Conservation (phyloP, 2,113 vertebrate species). For the Catharus fuscescens region DNA sequence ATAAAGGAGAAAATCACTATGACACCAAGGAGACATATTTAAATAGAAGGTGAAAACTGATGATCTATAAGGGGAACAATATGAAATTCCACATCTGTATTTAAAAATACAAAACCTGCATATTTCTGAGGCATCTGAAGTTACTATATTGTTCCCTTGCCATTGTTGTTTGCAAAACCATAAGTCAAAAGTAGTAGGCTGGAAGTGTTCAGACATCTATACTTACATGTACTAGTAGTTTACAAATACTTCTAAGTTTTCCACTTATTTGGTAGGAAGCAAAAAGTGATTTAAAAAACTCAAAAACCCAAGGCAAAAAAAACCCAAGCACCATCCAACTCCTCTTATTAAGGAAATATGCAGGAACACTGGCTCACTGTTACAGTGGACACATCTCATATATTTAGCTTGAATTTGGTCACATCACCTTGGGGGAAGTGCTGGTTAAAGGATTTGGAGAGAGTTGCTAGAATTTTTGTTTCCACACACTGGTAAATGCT, state of each 20-base stretch:
- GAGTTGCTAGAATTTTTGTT: neutral
- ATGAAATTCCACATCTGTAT: neutral
- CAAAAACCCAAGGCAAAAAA: neutral
- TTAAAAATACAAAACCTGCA: neutral
- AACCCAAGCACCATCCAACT: accelerated
- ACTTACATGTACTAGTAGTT: neutral
- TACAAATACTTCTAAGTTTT: neutral
- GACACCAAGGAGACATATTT: neutral
- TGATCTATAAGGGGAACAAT: neutral
- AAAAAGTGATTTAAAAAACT: neutral
- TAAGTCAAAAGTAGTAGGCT: neutral
- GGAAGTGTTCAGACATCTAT: neutral
- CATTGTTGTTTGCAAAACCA: neutral
- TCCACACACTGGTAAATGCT: neutral
- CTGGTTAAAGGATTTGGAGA: neutral
- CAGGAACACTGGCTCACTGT: neutral
- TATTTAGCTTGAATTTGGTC: neutral
- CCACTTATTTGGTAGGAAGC: neutral
- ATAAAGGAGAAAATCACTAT: neutral
- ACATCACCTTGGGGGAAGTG: neutral
- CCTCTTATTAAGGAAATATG: neutral
- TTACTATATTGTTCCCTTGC: neutral
- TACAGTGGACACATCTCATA: neutral
- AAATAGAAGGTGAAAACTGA: neutral
- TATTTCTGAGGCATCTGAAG: neutral